Evolutionary conservation across 2,797 vertebrate genomes (phyloP).

Genomic region (Clarias pachynema): DNA sequence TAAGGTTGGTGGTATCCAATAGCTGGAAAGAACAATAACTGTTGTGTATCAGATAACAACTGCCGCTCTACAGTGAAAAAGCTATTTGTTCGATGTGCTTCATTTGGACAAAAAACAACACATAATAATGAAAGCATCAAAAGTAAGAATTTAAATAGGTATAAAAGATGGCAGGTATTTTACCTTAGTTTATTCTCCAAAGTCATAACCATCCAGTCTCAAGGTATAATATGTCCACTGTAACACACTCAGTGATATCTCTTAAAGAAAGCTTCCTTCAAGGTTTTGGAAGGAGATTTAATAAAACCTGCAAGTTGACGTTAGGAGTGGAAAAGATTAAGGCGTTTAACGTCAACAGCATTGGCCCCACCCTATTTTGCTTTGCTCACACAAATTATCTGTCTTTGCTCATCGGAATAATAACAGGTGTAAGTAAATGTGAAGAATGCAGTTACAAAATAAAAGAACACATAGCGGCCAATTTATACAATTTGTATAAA

Average conservation of each 20-base stretch:
- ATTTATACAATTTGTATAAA: neutral
- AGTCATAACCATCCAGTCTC: constrained; percentile 28
- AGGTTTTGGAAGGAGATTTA: neutral
- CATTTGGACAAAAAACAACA: neutral
- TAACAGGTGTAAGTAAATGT: constrained; percentile 4
- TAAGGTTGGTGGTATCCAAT: too few species aligned
- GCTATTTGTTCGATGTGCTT: neutral
- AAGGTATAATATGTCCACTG: neutral
- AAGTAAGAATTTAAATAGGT: neutral
- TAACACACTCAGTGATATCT: neutral
- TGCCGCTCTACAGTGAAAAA: neutral
- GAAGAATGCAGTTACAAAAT: neutral
- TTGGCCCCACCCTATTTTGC: neutral
- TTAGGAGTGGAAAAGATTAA: neutral
- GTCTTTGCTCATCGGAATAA: neutral
- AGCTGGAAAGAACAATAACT: neutral
- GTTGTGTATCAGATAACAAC: neutral
- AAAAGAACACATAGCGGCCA: neutral
- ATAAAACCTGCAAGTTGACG: constrained; percentile 10
- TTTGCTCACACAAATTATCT: neutral
- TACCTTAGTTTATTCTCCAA: constrained; percentile 26
- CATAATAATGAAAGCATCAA: neutral
- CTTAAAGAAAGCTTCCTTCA: neutral
- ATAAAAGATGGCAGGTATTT: neutral
- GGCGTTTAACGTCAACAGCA: neutral